A percentile compares a stretch with the other conserved stretches of the same genome.
Conservation (phyloP, 2,888 invertebrate species). For the Synanthedon myopaeformis region DNA sequence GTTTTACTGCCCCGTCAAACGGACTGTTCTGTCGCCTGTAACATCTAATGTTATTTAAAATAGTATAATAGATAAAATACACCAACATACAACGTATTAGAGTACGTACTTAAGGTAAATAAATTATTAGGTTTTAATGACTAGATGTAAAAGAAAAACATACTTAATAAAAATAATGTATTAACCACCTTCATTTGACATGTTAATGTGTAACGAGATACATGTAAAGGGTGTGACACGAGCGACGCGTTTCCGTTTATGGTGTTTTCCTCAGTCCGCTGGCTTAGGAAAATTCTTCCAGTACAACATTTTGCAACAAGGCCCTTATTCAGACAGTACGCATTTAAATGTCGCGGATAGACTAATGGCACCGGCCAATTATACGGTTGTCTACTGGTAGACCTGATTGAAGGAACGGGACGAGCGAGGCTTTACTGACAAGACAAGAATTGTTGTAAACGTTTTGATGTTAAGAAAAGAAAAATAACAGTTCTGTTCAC, state of each 20-base stretch:
- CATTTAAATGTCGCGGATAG: conserved; percentile 26
- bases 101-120: too few relatives aligned
- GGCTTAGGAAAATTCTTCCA: not conserved
- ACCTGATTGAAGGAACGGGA: conserved; percentile 11
- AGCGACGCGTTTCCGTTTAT: not conserved
- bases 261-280: not conserved
- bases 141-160: too few relatives aligned
- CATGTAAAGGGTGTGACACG: not conserved
- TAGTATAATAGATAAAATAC: too few relatives aligned
- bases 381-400: not conserved
- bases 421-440: conserved; percentile 11
- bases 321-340: conserved; percentile 34
- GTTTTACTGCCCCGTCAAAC: too few relatives aligned
- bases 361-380: conserved; percentile 4
- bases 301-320: not conserved
- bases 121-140: too few relatives aligned
- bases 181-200: not conserved
- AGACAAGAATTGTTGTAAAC: too few relatives aligned
- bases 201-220: not conserved
- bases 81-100: too few relatives aligned
- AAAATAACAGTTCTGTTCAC: too few relatives aligned
- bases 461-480: too few relatives aligned
- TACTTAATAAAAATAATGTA: too few relatives aligned
- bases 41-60: too few relatives aligned
- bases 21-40: too few relatives aligned